Conservation (phyloP, 2,888 invertebrate species). For the Amblyjoppa proteus region DNA sequence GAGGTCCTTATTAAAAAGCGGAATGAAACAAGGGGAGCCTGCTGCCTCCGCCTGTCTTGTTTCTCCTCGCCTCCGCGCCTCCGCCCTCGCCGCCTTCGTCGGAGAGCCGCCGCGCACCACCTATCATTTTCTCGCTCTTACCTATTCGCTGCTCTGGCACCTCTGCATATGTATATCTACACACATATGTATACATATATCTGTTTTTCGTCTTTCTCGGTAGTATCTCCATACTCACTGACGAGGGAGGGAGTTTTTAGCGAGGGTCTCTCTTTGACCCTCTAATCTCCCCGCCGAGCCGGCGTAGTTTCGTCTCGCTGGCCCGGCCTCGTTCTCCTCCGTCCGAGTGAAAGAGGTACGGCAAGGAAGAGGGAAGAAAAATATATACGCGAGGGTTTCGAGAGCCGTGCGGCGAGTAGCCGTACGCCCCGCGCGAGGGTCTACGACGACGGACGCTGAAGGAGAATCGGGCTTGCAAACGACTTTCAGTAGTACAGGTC, state of each 20-base stretch:
- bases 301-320: constrained; percentile 45
- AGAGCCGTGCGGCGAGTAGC: constrained; percentile 52
- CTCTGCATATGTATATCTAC: constrained; percentile 3
- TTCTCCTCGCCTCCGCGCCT: constrained; percentile 22
- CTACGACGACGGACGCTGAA: constrained; percentile 47
- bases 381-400: constrained; percentile 16
- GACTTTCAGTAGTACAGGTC: constrained; percentile 45
- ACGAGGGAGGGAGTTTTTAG: constrained; percentile 19
- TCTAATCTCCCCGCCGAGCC: constrained; percentile 52
- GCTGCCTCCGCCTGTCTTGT: constrained; percentile 69
- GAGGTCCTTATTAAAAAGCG: constrained; percentile 85
- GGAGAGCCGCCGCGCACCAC: constrained; percentile 5
- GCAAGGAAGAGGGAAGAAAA: constrained; percentile 23
- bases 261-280: constrained; percentile 33
- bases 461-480: constrained; percentile 65
- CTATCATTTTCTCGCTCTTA: constrained; percentile 40
- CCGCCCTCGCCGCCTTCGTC: constrained; percentile 50
- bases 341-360: constrained; percentile 36
- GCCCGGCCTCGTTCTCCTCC: constrained; percentile 42
- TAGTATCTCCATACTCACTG: constrained; percentile 35
- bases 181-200: no score
- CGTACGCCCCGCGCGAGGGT: constrained; percentile 44
- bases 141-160: constrained; percentile 19
- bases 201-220: constrained; percentile 58
- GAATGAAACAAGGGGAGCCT: constrained; percentile 83